A percentile compares a stretch with the other conserved stretches of the same genome.
Conservation (phyloP, 2,113 vertebrate species). For the Chaetura pelagica region DNA sequence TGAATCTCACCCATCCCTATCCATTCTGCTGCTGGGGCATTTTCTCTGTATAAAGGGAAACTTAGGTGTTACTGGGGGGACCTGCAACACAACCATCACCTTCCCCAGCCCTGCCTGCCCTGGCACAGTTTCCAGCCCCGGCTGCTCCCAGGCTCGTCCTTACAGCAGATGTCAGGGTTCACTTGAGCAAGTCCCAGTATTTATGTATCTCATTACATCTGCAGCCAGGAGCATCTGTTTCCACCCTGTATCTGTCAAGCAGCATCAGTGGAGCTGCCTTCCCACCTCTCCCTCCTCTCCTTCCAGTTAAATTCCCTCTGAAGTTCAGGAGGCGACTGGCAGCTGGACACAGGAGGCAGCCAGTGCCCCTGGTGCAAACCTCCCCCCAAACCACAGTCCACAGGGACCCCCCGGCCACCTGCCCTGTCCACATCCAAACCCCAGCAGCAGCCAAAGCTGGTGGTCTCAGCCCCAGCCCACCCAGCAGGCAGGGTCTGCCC, state of each 20-base stretch:
- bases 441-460: neutral
- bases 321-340: neutral
- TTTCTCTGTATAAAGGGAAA: neutral
- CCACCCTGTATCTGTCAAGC: slow-evolving; percentile 43
- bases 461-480: neutral
- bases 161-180: neutral
- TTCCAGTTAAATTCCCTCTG: neutral
- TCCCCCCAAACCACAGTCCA: neutral
- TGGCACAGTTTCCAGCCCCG: too few species aligned
- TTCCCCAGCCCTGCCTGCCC: neutral
- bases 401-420: fast-evolving
- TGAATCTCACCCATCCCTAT: neutral
- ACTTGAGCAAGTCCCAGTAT: slow-evolving; percentile 36
- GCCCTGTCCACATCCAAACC: too few species aligned
- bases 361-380: neutral
- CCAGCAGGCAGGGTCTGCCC: neutral
- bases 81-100: fast-evolving
- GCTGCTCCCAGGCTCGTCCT: neutral
- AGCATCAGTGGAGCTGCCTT: slow-evolving; percentile 5
- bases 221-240: slow-evolving; percentile 62
- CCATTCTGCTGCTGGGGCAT: neutral
- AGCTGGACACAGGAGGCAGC: fast-evolving
- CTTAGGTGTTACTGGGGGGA: fast-evolving
- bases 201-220: slow-evolving; percentile 60
- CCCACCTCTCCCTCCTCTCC: neutral